Base-by-base conservation (phyloP, 1,140 invertebrate species). In the Sinonovacula constricta region DNA sequence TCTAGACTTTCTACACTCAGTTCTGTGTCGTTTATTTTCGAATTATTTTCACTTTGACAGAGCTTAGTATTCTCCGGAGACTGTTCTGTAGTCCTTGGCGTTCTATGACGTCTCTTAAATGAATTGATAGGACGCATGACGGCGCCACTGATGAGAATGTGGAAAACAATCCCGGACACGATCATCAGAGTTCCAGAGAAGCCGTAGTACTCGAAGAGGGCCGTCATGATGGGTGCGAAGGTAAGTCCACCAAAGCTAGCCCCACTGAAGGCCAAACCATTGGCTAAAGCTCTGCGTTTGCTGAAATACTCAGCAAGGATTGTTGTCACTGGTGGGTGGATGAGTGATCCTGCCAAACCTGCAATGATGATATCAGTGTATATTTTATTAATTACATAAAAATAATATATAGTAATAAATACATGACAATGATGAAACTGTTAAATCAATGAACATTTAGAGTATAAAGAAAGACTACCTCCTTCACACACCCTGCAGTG, bases 181-280 rank as follows among this genome's bases (percentile, higher is more conserved):
- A 78, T 70, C 30, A 70, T 51, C 7, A 69, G 34, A 12, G 75
- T 78, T 22, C 75, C 75, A n/a, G 66, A 15, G 45, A 60, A 78
- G 2, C 75, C 75, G 24, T 22, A 51, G n/a, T 69, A 28, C 36
- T 69, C 57, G 36, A 78, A 78, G 45, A 78, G 51, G 12, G 66
- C 54, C 1, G 75, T 54, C 54, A 62, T 36, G 24, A 78, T 63
- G 30, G 75, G 66, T 14, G 75, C 75, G 33, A 78, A 78, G 0
- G 70, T 18, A n/a, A 78, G 59, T 1, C 75, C 75, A 3, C 75
- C 75, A 51, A 69, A 69, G 30, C 57, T 78, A 1, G 75, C 67
- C 7, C 66, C 75, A 30, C 75, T 78, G 26, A 78, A 59, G 1
- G 75, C 66, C 31, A 78, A 0, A 5, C 65, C 57, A 28, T 68